phyloP scores from a whole-genome alignment of 2,888 invertebrate species.

The Dynastes hyllus region DNA sequence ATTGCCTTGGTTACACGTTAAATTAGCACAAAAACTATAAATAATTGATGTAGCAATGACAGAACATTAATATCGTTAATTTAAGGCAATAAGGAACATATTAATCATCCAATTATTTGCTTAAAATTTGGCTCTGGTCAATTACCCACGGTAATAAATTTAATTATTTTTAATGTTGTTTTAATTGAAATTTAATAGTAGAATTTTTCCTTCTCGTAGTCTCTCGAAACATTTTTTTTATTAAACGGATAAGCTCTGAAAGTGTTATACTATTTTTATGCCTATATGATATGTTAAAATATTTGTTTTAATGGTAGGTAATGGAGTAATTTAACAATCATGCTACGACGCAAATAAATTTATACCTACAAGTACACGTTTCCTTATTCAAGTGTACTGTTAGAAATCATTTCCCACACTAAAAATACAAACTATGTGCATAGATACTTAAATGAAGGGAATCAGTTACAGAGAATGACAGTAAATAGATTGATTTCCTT shows the following conservation, averaged over 20 bases:
- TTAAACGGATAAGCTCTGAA: too few species aligned
- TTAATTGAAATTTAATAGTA: background rate
- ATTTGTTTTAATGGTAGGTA: too few species aligned
- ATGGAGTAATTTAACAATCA: too few species aligned
- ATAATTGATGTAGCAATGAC: constrained; percentile 1
- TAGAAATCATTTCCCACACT: constrained; percentile 15
- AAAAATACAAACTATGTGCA: background rate
- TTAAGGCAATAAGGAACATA: constrained; percentile 6
- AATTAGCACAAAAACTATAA: background rate
- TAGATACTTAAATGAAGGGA: constrained; percentile 51
- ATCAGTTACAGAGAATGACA: constrained; percentile 55
- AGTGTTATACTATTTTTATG: too few species aligned
- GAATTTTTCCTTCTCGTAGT: too few species aligned
- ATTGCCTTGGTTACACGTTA: background rate
- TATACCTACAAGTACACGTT: too few species aligned
- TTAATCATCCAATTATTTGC: constrained; percentile 9
- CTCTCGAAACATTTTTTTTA: too few species aligned
- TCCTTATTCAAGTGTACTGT: constrained; percentile 8
- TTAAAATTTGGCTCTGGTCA: background rate
- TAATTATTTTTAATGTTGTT: constrained; percentile 1
- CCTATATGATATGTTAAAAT: too few species aligned
- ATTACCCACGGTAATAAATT: background rate
- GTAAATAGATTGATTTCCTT: constrained; percentile 57
- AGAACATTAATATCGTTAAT: background rate
- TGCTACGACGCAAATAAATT: too few species aligned